These are phyloP conservation scores for Drosophila bifasciata DNA, from an alignment of 1,140 invertebrate genomes.

Conservation along the genomic window DNA sequence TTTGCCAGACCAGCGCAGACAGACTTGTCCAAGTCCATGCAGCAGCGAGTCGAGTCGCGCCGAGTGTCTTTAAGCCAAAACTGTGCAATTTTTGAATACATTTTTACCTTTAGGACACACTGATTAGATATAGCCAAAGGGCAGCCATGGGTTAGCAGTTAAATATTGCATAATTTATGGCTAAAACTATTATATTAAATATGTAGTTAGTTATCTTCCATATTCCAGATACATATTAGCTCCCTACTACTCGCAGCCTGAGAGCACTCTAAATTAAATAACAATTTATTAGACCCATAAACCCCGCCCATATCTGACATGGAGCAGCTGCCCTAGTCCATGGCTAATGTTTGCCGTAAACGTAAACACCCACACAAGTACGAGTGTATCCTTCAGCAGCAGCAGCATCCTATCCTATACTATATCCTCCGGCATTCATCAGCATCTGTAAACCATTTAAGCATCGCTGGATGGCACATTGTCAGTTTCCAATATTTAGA, in stretches of 20 bases:
- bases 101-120: background rate
- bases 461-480: conserved; percentile 49
- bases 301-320: too few relatives aligned
- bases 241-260: too few relatives aligned
- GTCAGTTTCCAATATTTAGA: conserved; percentile 81
- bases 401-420: too few relatives aligned
- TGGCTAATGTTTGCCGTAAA: too few relatives aligned
- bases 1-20: conserved; percentile 61
- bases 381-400: conserved; percentile 1
- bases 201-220: too few relatives aligned
- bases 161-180: conserved; percentile 30
- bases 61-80: conserved; percentile 43
- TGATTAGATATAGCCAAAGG: conserved; percentile 38
- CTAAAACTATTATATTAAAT: too few relatives aligned
- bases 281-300: too few relatives aligned
- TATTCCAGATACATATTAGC: too few relatives aligned
- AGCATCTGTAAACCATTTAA: conserved; percentile 45
- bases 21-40: background rate
- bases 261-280: too few relatives aligned
- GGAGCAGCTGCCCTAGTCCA: too few relatives aligned
- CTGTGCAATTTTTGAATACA: conserved; percentile 8
- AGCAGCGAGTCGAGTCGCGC: background rate
- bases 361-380: background rate
- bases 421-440: conserved; percentile 10
- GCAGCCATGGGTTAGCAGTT: conserved; percentile 16